phyloP scores from a whole-genome alignment of 1,140 invertebrate genomes.

The Psix sp. region DNA sequence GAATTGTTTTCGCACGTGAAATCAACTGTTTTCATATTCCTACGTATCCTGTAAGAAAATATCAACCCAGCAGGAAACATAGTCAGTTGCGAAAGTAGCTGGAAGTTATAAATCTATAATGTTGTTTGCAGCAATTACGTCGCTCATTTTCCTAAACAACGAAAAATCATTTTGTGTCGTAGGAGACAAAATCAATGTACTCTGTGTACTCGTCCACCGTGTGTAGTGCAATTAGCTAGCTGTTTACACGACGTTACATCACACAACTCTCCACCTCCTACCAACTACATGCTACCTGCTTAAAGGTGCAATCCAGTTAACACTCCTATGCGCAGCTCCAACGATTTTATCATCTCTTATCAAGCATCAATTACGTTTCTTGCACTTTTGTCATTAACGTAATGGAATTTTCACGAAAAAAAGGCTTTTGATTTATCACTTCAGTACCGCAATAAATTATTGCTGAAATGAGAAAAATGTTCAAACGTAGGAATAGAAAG shows the following conservation, averaged over 20 bases:
- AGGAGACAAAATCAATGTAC: slow-evolving; percentile 20
- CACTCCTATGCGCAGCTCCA: background rate
- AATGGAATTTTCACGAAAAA: too few species aligned
- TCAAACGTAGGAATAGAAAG: too few species aligned
- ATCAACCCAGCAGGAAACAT: too few species aligned
- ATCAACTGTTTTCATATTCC: slow-evolving; percentile 3
- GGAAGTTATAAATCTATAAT: background rate
- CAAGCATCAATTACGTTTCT: too few species aligned
- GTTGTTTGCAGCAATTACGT: slow-evolving; percentile 10
- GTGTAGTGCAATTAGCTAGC: slow-evolving; percentile 47
- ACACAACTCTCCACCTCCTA: slow-evolving; percentile 17
- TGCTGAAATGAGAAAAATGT: too few species aligned
- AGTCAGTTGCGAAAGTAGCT: too few species aligned
- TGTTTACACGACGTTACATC: slow-evolving; percentile 49
- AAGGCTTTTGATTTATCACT: too few species aligned
- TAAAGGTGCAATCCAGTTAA: slow-evolving; percentile 25
- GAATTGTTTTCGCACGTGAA: slow-evolving; percentile 2
- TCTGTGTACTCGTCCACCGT: slow-evolving; percentile 32
- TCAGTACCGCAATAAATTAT: too few species aligned
- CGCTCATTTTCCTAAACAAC: slow-evolving; percentile 5
- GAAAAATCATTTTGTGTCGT: slow-evolving; percentile 2
- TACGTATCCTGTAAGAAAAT: too few species aligned
- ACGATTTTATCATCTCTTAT: too few species aligned
- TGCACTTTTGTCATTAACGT: too few species aligned
- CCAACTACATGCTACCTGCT: too few species aligned